These are phyloP conservation scores for Lysiphlebus fabarum DNA, from an alignment of 1,140 invertebrate species.

Conservation along the genomic window DNA sequence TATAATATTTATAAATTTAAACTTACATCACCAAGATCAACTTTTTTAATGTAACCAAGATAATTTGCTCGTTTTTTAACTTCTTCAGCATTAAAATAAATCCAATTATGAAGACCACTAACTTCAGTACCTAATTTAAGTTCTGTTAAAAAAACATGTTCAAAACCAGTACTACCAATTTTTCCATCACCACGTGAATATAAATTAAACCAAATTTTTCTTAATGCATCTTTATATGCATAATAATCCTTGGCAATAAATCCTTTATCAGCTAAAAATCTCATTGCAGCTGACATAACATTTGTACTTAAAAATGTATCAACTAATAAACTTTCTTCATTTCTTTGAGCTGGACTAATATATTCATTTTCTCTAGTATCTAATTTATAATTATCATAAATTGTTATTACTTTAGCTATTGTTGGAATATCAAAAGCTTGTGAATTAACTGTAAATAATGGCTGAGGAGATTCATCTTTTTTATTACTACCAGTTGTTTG, in stretches of 20 bases:
- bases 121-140: conserved; percentile 68
- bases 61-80: conserved; percentile 66
- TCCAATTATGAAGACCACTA: conserved; percentile 83
- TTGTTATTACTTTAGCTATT: conserved; percentile 63
- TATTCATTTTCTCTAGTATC: conserved; percentile 73
- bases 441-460: conserved; percentile 63
- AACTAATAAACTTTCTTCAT: conserved; percentile 62
- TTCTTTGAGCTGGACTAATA: conserved; percentile 64
- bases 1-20: conserved; percentile 14
- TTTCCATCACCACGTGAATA: conserved; percentile 74
- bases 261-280: conserved; percentile 60
- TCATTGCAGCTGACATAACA: conserved; percentile 62
- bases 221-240: conserved; percentile 68
- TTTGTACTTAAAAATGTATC: conserved; percentile 62
- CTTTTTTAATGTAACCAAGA: conserved; percentile 73
- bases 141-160: conserved; percentile 85
- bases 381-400: conserved; percentile 76
- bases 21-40: conserved; percentile 70
- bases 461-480: conserved; percentile 68
- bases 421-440: conserved; percentile 64
- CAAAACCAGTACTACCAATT: conserved; percentile 79
- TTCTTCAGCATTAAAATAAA: conserved; percentile 80
- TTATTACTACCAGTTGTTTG: conserved; percentile 64
- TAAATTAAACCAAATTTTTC: conserved; percentile 76
- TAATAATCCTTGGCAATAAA: conserved; percentile 48